A percentile compares a stretch with the other conserved stretches of the same genome.
Conservation (phyloP, 23 tunicate genomes). For the Halocynthia aurantium region DNA sequence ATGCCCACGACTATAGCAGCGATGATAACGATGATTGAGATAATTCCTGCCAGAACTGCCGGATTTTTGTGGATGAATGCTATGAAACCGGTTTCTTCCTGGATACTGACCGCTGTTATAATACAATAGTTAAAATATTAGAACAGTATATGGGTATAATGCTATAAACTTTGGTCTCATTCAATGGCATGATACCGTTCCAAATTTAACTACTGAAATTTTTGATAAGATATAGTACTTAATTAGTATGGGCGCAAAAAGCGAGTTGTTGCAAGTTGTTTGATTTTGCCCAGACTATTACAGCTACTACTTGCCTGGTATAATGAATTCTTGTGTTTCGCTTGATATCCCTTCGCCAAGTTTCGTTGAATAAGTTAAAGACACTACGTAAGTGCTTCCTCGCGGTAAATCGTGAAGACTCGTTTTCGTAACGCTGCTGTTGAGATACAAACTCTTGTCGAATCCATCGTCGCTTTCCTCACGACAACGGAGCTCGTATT, state of each 20-base stretch:
- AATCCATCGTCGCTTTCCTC: constrained; percentile 17
- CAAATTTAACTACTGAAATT: too few relatives aligned
- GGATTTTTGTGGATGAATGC: constrained; percentile 36
- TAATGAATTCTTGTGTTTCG: constrained; percentile 15
- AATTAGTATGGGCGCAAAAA: too few relatives aligned
- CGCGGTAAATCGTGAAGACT: constrained; percentile 18
- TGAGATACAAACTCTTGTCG: constrained; percentile 9
- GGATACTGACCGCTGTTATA: too few relatives aligned
- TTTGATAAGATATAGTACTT: too few relatives aligned
- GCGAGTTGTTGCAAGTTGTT: too few relatives aligned
- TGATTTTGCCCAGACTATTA: neutral
- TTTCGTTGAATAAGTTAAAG: constrained; percentile 41
- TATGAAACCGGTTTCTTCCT: neutral
- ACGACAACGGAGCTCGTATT: constrained; percentile 40
- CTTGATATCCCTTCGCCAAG: constrained; percentile 74
- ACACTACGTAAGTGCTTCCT: constrained; percentile 21
- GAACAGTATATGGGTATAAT: too few relatives aligned
- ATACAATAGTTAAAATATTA: too few relatives aligned
- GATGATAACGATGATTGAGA: constrained; percentile 28
- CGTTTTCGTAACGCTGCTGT: neutral
- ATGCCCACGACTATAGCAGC: constrained; percentile 38
- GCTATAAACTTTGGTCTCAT: too few relatives aligned
- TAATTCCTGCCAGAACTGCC: constrained; percentile 47
- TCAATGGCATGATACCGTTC: too few relatives aligned
- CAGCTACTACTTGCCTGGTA: constrained; percentile 14